Evolutionary conservation across 2,888 invertebrate species (phyloP).

Genomic region (Nomada goodeniana): DNA sequence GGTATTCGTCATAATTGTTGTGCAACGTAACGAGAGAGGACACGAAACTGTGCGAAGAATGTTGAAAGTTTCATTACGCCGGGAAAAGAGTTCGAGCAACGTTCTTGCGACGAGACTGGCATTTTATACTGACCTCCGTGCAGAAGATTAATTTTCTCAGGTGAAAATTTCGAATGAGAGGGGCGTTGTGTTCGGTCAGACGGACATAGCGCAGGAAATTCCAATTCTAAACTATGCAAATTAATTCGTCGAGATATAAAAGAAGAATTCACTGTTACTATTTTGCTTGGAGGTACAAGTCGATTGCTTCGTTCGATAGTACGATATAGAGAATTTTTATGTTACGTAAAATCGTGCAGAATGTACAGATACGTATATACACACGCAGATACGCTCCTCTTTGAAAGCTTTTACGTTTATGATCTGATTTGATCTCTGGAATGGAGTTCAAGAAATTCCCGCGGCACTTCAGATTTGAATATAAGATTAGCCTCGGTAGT

Average conservation of each 20-base stretch:
- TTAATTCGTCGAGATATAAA: not conserved
- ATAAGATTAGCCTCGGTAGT: conserved; percentile 18
- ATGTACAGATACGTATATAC: not conserved
- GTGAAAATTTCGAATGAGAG: not conserved
- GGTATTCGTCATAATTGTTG: not conserved
- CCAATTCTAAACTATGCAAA: not conserved
- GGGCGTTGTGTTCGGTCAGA: not conserved
- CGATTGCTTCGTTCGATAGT: not conserved
- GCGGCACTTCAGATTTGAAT: conserved; percentile 19
- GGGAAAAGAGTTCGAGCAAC: conserved; percentile 23
- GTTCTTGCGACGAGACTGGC: conserved; percentile 13
- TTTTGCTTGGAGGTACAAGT: too few species aligned
- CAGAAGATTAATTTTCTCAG: conserved; percentile 32
- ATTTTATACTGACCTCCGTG: conserved; percentile 15
- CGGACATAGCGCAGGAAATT: not conserved
- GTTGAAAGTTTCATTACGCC: conserved; percentile 4
- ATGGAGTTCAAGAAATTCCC: conserved; percentile 31
- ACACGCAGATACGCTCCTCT: not conserved
- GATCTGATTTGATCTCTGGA: conserved; percentile 23
- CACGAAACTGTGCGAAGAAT: conserved; percentile 25
- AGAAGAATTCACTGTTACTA: not conserved
- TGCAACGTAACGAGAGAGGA: not conserved
- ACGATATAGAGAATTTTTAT: not conserved
- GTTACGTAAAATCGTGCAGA: not conserved
- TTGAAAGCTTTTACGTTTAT: conserved; percentile 11